Percentiles rank a stretch among this genome's conserved stretches.
These are phyloP conservation scores for Taurulus bubalis DNA, from an alignment of 2,113 vertebrate genomes.

Conservation along the genomic window DNA sequence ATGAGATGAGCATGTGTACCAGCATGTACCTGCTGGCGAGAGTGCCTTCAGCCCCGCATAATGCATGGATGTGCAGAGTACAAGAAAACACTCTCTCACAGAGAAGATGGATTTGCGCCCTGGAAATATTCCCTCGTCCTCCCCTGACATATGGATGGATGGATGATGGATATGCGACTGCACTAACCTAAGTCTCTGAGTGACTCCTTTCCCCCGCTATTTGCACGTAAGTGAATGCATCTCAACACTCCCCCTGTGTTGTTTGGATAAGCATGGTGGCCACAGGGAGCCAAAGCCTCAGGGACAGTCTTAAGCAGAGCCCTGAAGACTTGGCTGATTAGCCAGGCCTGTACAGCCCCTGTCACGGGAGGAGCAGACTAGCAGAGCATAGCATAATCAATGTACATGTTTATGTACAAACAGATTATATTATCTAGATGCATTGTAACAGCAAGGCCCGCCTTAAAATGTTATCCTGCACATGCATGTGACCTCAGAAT, in stretches of 20 bases:
- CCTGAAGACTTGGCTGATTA: constrained; percentile 60
- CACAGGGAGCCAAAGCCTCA: constrained; percentile 51
- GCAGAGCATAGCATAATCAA: constrained; percentile 63
- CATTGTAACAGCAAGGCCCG: not conserved
- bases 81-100: constrained; percentile 47
- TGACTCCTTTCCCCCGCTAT: constrained; percentile 11
- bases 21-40: constrained; percentile 54
- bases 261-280: constrained; percentile 53
- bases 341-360: constrained; percentile 60
- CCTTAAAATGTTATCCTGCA: not conserved
- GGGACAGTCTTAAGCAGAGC: constrained; percentile 63
- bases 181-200: constrained; percentile 35
- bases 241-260: constrained; percentile 38
- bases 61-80: constrained; percentile 49
- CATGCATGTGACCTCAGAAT: constrained; percentile 20
- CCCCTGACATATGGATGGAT: constrained; percentile 45
- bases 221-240: constrained; percentile 41
- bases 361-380: constrained; percentile 68
- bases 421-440: constrained; percentile 33
- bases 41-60: constrained; percentile 56
- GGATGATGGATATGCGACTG: constrained; percentile 35
- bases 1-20: constrained; percentile 51
- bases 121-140: constrained; percentile 47
- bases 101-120: constrained; percentile 56
- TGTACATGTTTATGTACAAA: constrained; percentile 64